Evolutionary conservation across 1,140 invertebrate species (phyloP), one percentile per base, ranked within the genome.

Genomic region (Mamestra configurata): DNA sequence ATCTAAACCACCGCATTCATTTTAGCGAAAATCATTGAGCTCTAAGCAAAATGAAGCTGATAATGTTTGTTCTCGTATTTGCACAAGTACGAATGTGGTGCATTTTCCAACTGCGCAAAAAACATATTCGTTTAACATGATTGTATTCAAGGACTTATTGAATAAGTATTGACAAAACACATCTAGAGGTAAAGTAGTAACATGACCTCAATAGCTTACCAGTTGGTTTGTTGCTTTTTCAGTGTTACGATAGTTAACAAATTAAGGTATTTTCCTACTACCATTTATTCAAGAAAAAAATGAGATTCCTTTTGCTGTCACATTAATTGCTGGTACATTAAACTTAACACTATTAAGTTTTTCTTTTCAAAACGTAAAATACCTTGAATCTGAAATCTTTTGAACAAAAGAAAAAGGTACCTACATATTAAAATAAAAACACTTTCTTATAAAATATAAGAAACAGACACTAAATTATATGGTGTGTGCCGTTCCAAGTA

Each of bases 401-500:
- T 5, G 1, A 3, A 31, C 27, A 1, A 31, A 3, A 31, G 5
- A 31, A 5, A 72, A 49, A 55, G 37, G 55, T 55, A n/a, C 18
- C 31, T 20, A 27, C 13, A 18, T 55, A 1, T 31, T 31, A 24
- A 27, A 31, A 59, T 35, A 37, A 27, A 27, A 24, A 49, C 66
- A 77, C 27, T 40, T 20, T 46, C 13, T 37, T 64, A 22, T 77
- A 51, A 57, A 73, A 40, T n/a, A 31, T 8, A 35, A 7, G 18
- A 43, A 59, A 61, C 35, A 40, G 18, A 20, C 24, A 77, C 27
- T 31, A 77, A 77, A 77, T 77, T 77, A 77, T n/a, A 77, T 15
- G 43, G 57, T 64, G 37, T 76, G n/a, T 68, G 53, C 51, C 43
- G 24, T 68, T 68, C 71, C 59, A 66, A 57, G 15, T 77, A 81